Conservation (phyloP, 2,797 vertebrate genomes). For the Premnoplex brunnescens region DNA sequence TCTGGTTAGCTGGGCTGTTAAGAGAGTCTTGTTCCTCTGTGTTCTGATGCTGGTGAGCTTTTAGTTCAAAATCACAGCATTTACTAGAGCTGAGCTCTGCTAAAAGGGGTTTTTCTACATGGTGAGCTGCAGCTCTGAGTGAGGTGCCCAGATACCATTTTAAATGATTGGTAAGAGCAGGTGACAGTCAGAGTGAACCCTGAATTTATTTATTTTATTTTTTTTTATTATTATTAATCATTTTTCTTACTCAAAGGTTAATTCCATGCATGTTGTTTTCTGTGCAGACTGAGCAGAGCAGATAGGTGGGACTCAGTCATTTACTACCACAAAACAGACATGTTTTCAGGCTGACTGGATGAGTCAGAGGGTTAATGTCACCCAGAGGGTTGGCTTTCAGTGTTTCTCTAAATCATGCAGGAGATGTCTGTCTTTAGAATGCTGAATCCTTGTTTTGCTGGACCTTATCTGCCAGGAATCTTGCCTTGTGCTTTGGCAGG, state of each 20-base stretch:
- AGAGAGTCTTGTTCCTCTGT: neutral
- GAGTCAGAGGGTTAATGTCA: constrained; percentile 31
- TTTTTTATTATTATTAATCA: neutral
- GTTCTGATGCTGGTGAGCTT: neutral
- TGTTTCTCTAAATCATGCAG: constrained; percentile 33
- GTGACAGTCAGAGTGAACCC: neutral
- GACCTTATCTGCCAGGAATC: neutral
- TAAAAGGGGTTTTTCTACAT: neutral
- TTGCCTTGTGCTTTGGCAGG: constrained; percentile 11
- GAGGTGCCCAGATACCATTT: neutral
- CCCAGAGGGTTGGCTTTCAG: constrained; percentile 11
- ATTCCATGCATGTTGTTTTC: neutral
- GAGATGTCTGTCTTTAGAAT: neutral
- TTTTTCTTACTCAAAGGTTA: neutral
- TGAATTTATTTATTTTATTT: neutral
- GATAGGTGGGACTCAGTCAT: neutral
- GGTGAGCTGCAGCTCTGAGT: neutral
- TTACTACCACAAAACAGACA: neutral
- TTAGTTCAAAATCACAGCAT: neutral
- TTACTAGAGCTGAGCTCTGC: neutral
- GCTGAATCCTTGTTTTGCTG: constrained; percentile 41
- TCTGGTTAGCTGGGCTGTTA: neutral
- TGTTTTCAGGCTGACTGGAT: neutral
- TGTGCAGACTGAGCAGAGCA: neutral
- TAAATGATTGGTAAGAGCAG: neutral